Conservation (phyloP, 92 coral and sea anemone genomes). For the Porites cylindrica region DNA sequence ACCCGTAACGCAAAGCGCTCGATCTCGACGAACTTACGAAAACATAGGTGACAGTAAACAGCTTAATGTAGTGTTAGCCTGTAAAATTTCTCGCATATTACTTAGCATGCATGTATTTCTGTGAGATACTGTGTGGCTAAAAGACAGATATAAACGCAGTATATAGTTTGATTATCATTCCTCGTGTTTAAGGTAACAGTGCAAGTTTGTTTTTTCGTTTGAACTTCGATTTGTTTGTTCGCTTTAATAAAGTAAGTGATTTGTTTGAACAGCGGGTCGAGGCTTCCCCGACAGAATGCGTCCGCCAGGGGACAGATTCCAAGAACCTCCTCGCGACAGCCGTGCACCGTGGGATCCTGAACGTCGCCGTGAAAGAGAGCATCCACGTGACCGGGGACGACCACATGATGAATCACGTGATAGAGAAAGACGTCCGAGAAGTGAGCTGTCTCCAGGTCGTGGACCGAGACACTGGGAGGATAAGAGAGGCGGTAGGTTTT, state of each 20-base stretch:
- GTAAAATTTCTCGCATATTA: too few relatives aligned
- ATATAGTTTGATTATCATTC: too few relatives aligned
- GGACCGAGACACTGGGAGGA: constrained; percentile 84
- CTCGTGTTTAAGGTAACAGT: too few relatives aligned
- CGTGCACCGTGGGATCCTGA: constrained; percentile 86
- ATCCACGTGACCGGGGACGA: constrained; percentile 86
- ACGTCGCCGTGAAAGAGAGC: constrained; percentile 83
- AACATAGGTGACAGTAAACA: too few relatives aligned
- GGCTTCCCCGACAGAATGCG: constrained; percentile 78
- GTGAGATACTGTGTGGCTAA: too few relatives aligned
- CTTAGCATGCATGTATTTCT: too few relatives aligned
- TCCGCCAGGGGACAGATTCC: constrained; percentile 85
- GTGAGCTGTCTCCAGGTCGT: constrained; percentile 75
- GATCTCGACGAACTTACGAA: too few relatives aligned
- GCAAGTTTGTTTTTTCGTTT: too few relatives aligned
- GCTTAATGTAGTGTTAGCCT: too few relatives aligned
- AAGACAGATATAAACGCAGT: too few relatives aligned
- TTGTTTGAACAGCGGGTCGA: constrained; percentile 49
- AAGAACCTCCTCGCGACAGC: constrained; percentile 82
- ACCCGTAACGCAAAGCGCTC: too few relatives aligned
- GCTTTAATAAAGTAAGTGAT: neutral
- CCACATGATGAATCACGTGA: constrained; percentile 74
- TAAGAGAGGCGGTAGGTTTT: constrained; percentile 53
- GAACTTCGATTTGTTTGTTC: neutral
- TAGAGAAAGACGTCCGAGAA: constrained; percentile 80